A percentile compares a stretch with the other conserved stretches of the same genome.
Conservation (phyloP, 2,797 vertebrate species). For the Ciconia nigra region DNA sequence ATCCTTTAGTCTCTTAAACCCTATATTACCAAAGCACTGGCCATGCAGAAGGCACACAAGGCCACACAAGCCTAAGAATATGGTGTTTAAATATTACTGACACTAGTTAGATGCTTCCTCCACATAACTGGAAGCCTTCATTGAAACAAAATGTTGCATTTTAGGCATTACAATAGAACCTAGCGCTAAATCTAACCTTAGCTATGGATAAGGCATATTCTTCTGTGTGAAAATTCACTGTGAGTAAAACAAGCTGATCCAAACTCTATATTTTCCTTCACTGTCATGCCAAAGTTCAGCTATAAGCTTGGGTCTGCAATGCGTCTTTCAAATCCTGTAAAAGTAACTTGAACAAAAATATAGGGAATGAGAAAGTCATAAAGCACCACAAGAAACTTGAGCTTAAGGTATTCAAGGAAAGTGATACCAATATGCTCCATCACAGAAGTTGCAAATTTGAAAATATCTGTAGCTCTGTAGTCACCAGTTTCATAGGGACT, state of each 20-base stretch:
- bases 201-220: neutral
- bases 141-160: constrained; percentile 1
- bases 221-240: neutral
- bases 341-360: neutral
- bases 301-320: neutral
- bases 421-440: neutral
- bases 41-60: neutral
- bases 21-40: neutral
- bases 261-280: neutral
- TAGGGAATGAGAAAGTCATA: neutral
- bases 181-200: neutral
- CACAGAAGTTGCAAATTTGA: neutral
- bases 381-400: neutral
- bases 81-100: neutral
- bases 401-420: neutral
- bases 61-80: neutral
- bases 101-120: constrained; percentile 13
- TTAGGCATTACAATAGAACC: neutral
- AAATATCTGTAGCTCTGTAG: neutral
- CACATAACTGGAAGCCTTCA: neutral
- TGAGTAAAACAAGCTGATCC: constrained; percentile 16
- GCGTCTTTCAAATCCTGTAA: neutral
- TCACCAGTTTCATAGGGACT: neutral
- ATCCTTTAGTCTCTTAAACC: constrained; percentile 17
- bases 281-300: neutral